Conservation (phyloP, 2,797 vertebrate species). For the Danionella dracula region DNA sequence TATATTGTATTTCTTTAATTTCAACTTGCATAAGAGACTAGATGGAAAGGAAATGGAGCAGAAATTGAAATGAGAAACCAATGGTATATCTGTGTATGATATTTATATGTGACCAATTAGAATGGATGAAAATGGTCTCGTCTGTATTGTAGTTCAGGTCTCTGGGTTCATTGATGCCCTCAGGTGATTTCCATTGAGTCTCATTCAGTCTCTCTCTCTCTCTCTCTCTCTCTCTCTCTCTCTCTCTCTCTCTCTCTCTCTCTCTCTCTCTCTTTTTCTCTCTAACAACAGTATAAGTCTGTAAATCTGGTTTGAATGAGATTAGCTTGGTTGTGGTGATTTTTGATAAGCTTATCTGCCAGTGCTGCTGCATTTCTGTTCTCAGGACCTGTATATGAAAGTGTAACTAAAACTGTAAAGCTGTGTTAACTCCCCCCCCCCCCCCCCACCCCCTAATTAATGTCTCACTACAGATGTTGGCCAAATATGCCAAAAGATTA, state of each 20-base stretch:
- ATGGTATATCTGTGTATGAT: background rate
- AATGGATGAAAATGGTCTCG: background rate
- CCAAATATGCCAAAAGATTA: conserved; percentile 9
- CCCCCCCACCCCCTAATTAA: too few relatives aligned
- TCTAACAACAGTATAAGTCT: background rate
- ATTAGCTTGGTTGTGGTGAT: conserved; percentile 21
- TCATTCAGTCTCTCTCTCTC: background rate
- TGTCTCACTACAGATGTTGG: conserved; percentile 16
- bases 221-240: background rate
- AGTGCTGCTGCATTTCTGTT: background rate
- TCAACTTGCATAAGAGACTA: background rate
- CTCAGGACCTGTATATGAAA: background rate
- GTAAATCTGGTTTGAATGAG: conserved; percentile 3
- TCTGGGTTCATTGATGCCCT: background rate
- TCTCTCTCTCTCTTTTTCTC: background rate
- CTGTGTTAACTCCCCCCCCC: conserved; percentile 8
- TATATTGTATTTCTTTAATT: background rate
- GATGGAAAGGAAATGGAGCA: background rate
- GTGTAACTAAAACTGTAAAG: conserved; percentile 10
- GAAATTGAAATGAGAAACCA: background rate
- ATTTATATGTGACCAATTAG: background rate
- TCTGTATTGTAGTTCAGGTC: background rate
- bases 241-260: background rate
- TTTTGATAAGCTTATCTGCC: conserved; percentile 22
- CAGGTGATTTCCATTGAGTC: background rate